Base-by-base conservation (phyloP, 1,140 invertebrate genomes). In the Drosophila fuyamai region DNA sequence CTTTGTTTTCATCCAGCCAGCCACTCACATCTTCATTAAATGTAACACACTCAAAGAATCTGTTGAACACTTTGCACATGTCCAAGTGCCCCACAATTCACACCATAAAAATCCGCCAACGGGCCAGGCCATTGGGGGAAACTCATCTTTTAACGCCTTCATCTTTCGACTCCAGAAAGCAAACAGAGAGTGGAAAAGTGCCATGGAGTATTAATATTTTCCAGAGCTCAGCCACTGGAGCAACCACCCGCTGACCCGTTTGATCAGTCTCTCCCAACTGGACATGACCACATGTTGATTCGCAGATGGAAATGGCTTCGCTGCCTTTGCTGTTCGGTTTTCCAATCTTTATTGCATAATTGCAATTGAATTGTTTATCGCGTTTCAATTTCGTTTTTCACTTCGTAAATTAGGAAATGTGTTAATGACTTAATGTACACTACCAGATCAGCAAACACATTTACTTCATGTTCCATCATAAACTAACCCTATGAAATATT, bases 271-370 rank as follows among this genome's bases (percentile, higher is more conserved):
- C 50, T 36, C 1, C 23, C 56, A 57, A 50, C 51, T 68, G 58
- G 75, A 79, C 66, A 58, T 18, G 76, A 54, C 76, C 76, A 72
- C 76, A 79, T 79, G 76, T 79, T 78, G 76, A 79, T 76, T 76
- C 61, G 54, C 62, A 67, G 32, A 59, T 50, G 62, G 54, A 53
- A 50, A 44, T 78, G 54, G 55, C 56, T 79, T 46, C 63, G 62
- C 46, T 65, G 59, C 65, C 35, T 62, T 73, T 57, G 43, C 23
- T 56, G n/a, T 43, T 44, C 12, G 55, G 32, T 63, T 66, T 56
- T 56, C 65, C 65, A 77, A 77, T 76, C 73, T 79, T 79, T 72
- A 79, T 79, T 79, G 76, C 76, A 79, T 79, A 79, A 79, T 79
- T 79, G 76, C 75, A 79, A 79, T 79, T 79, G 76, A 79, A 79